phyloP scores from a whole-genome alignment of 1,140 invertebrate genomes.

The Drosophila leontia region DNA sequence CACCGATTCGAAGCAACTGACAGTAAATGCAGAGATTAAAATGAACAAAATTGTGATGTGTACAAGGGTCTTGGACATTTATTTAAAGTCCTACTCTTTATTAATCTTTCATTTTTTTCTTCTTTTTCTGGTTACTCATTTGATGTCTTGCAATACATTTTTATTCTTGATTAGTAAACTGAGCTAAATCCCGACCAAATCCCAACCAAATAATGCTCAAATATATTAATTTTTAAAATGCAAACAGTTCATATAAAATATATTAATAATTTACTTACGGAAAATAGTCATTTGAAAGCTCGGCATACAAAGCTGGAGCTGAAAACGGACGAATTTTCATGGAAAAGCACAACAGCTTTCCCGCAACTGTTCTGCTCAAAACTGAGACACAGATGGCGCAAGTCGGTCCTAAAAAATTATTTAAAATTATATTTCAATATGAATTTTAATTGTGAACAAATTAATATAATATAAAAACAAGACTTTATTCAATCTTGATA shows the following conservation, averaged over 20 bases:
- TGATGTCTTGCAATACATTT: not conserved
- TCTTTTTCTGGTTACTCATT: not conserved
- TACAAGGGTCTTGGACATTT: not conserved
- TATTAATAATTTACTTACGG: too few species aligned
- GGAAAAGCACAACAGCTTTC: not conserved
- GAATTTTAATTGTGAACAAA: too few species aligned
- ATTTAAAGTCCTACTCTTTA: not conserved
- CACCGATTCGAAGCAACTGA: slow-evolving; percentile 1
- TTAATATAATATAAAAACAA: too few species aligned
- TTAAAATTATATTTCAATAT: not conserved
- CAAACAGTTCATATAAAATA: too few species aligned
- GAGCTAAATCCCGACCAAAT: too few species aligned
- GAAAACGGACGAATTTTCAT: not conserved
- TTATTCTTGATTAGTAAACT: not conserved
- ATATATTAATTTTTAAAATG: too few species aligned
- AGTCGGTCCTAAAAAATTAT: not conserved
- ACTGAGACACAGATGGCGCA: not conserved
- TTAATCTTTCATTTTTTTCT: not conserved
- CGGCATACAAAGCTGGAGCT: not conserved
- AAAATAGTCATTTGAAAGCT: not conserved
- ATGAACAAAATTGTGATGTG: not conserved
- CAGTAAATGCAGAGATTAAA: not conserved
- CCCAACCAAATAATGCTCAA: too few species aligned
- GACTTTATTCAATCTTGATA: too few species aligned
- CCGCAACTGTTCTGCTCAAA: not conserved